phyloP scores from a whole-genome alignment of 2,797 vertebrate species.

The Scolopax rusticola region DNA sequence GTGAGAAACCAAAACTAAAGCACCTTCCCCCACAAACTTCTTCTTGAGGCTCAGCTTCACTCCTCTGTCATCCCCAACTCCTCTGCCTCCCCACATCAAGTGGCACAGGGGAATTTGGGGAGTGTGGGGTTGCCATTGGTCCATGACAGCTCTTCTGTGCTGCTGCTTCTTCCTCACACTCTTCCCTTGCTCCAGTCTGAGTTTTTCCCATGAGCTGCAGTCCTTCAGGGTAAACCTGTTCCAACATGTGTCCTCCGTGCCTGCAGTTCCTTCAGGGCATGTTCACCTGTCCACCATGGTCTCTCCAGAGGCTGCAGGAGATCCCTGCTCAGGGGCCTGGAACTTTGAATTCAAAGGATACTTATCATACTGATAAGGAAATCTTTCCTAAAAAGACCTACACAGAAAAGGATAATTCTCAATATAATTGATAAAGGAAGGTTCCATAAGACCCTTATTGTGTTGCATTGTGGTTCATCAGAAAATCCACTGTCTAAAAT shows the following conservation, averaged over 20 bases:
- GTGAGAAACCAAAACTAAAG: not conserved
- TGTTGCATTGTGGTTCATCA: not conserved
- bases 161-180: not conserved
- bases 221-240: not conserved
- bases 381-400: not conserved
- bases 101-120: too few species aligned
- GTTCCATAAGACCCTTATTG: not conserved
- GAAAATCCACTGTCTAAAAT: not conserved
- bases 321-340: rapidly evolving
- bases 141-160: not conserved
- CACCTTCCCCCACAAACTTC: not conserved
- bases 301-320: not conserved
- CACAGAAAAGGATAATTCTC: not conserved
- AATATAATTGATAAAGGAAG: not conserved
- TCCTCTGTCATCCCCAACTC: not conserved
- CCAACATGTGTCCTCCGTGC: too few species aligned
- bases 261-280: not conserved
- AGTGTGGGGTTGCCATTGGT: not conserved
- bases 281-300: not conserved
- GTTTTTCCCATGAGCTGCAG: not conserved
- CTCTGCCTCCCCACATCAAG: not conserved
- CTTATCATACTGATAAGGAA: not conserved
- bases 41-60: not conserved
- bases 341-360: not conserved
- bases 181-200: not conserved